These are phyloP conservation scores for Cephus spinipes DNA, from an alignment of 2,888 invertebrate genomes.

Conservation along the genomic window DNA sequence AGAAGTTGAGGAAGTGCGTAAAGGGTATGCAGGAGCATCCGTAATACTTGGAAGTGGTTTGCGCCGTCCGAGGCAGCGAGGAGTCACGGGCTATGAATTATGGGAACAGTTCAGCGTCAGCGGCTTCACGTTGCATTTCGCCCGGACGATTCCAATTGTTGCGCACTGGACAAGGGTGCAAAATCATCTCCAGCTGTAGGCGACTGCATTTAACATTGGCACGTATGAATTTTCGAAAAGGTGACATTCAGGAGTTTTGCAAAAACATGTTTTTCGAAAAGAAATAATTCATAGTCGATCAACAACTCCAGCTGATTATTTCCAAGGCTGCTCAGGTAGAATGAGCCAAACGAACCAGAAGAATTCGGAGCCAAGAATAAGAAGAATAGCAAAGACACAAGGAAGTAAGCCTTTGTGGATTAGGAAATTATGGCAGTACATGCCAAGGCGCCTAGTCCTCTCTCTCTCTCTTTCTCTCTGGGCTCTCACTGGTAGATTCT, in stretches of 20 bases:
- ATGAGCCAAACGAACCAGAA: not conserved
- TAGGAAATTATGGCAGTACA: slow-evolving; percentile 7
- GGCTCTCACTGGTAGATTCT: not conserved
- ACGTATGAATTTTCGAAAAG: not conserved
- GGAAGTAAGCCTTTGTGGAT: not conserved
- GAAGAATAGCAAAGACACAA: not conserved
- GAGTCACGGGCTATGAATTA: not conserved
- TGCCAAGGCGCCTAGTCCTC: slow-evolving; percentile 10
- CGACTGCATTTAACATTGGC: not conserved
- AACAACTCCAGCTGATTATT: not conserved
- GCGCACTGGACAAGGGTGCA: not conserved
- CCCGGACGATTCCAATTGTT: not conserved
- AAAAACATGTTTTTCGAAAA: not conserved
- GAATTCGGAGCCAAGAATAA: not conserved
- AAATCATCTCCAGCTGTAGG: not conserved
- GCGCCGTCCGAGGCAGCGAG: not conserved
- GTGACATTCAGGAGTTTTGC: not conserved
- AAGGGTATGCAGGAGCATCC: slow-evolving; percentile 4
- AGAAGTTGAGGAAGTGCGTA: not conserved
- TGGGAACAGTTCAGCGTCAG: not conserved
- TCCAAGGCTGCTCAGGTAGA: not conserved
- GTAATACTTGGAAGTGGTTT: not conserved
- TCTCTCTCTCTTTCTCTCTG: slow-evolving; percentile 1
- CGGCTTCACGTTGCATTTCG: not conserved
- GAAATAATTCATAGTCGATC: not conserved